Percentiles rank a stretch among this genome's conserved stretches.
Evolutionary conservation across 1,140 invertebrate species (phyloP).

Genomic region (Coelopa frigida): DNA sequence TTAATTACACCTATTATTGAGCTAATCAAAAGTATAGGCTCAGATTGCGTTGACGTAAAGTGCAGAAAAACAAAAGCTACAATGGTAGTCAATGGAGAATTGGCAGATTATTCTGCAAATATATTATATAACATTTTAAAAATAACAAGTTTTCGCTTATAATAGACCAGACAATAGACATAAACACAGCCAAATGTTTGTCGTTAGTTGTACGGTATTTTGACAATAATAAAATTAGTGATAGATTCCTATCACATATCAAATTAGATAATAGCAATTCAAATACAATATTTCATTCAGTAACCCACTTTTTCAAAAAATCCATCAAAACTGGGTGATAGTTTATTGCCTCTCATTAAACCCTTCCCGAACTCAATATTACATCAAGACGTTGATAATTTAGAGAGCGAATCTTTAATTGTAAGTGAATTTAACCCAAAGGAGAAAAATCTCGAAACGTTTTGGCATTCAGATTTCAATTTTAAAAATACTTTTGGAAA

Average conservation of each 20-base stretch:
- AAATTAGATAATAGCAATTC: not conserved
- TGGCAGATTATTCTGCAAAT: not conserved
- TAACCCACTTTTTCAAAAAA: not conserved
- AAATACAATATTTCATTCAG: not conserved
- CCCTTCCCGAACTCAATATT: not conserved
- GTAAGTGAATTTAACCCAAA: not conserved
- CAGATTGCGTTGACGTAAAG: not conserved
- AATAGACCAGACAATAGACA: not conserved
- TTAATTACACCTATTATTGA: not conserved
- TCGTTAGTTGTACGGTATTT: not conserved
- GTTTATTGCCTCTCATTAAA: not conserved
- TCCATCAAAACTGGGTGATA: not conserved
- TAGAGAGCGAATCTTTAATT: not conserved
- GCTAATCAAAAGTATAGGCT: not conserved
- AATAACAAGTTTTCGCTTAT: not conserved
- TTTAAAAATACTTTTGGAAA: not conserved
- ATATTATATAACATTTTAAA: not conserved
- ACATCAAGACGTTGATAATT: not conserved
- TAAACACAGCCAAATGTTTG: not conserved
- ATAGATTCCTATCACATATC: not conserved
- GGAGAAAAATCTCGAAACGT: not conserved
- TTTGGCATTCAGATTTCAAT: not conserved
- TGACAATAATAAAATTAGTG: not conserved
- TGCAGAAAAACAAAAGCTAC: not conserved
- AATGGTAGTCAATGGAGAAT: not conserved